A percentile compares a stretch with the other conserved stretches of the same genome.
Evolutionary conservation across 1,140 invertebrate species (phyloP).

Genomic region (Brachionus manjavacas): DNA sequence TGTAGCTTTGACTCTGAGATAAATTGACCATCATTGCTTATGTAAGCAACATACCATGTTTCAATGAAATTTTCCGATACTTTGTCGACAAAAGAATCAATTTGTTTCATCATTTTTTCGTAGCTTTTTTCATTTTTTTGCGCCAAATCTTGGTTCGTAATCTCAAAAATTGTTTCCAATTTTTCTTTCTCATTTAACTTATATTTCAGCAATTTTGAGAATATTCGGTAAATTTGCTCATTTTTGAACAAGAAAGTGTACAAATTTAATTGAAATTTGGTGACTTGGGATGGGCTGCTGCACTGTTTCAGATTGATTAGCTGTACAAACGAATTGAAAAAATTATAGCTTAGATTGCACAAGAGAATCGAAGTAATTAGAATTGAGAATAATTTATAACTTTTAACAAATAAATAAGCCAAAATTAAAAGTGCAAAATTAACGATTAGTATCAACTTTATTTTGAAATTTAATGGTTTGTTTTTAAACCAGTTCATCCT

Average conservation of each 20-base stretch:
- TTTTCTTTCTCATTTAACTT: neutral
- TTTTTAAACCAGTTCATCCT: neutral
- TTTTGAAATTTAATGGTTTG: neutral
- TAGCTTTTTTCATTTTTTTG: neutral
- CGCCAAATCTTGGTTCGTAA: neutral
- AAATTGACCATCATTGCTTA: conserved; percentile 29
- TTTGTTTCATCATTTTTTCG: neutral
- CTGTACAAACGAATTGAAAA: neutral
- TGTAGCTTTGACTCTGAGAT: neutral
- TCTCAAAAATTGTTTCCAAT: neutral
- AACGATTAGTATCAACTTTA: neutral
- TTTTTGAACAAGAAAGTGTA: conserved; percentile 13
- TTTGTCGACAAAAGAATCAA: neutral
- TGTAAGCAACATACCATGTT: neutral
- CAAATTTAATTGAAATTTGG: neutral
- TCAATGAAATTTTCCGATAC: neutral
- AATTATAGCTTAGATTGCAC: neutral
- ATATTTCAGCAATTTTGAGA: neutral
- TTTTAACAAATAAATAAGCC: neutral
- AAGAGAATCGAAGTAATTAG: neutral
- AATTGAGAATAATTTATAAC: neutral
- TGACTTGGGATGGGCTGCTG: neutral
- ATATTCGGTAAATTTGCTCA: neutral
- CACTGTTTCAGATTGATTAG: neutral
- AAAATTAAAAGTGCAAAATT: neutral